Evolutionary conservation across 2,888 invertebrate genomes (phyloP).

Genomic region (Teleogryllus oceanicus): DNA sequence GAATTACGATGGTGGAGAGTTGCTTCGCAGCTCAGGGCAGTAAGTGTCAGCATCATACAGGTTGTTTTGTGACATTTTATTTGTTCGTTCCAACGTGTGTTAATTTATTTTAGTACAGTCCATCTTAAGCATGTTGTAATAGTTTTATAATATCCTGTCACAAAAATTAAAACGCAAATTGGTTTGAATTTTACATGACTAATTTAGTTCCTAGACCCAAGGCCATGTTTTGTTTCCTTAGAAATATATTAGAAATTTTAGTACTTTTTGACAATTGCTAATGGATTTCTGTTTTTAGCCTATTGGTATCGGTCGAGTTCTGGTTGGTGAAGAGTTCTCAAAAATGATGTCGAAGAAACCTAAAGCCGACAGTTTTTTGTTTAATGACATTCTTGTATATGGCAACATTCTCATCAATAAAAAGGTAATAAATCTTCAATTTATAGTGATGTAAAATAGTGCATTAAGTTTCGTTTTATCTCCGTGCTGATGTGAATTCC

Average conservation of each 20-base stretch:
- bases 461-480: too few species aligned
- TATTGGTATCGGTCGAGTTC: conserved; percentile 84
- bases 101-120: too few species aligned
- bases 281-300: conserved; percentile 55
- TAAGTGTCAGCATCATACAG: conserved; percentile 45
- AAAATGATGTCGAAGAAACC: conserved; percentile 99
- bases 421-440: conserved; percentile 57
- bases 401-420: conserved; percentile 98
- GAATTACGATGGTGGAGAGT: conserved; percentile 94
- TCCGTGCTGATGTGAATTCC: conserved; percentile 29
- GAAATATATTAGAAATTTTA: too few species aligned
- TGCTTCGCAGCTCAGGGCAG: conserved; percentile 96
- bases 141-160: too few species aligned
- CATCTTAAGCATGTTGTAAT: too few species aligned
- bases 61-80: too few species aligned
- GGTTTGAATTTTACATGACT: too few species aligned
- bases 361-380: conserved; percentile 96
- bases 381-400: conserved; percentile 98
- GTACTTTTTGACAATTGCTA: too few species aligned
- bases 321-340: conserved; percentile 94
- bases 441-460: conserved; percentile 11
- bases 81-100: too few species aligned
- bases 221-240: too few species aligned
- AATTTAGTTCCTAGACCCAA: too few species aligned
- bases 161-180: too few species aligned